Percentiles rank a stretch among this genome's conserved stretches.
Evolutionary conservation across 2,797 vertebrate species (phyloP).

Genomic region (Urosaurus nigricauda): DNA sequence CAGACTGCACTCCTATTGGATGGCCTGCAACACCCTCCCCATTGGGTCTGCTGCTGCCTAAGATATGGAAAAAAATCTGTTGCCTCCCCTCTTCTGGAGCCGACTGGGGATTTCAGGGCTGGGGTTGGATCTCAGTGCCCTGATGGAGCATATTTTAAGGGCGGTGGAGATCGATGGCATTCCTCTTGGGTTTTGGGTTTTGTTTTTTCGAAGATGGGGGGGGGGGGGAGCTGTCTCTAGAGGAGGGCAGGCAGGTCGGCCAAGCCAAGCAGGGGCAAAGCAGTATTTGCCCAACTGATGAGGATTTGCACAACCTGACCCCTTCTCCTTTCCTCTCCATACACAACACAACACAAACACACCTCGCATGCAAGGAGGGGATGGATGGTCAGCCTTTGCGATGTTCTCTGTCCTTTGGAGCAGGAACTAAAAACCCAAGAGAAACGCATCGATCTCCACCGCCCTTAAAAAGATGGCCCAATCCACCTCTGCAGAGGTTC

Average conservation of each 20-base stretch:
- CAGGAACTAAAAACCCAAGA: too few species aligned
- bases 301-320: background rate
- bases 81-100: accelerated
- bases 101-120: background rate
- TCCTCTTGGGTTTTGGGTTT: background rate
- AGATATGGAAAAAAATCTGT: too few species aligned
- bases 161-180: background rate
- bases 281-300: background rate
- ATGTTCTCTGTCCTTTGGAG: background rate
- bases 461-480: too few species aligned
- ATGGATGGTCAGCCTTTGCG: background rate
- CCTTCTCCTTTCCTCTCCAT: background rate
- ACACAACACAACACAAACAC: too few species aligned
- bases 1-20: too few species aligned
- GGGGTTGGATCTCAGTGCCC: background rate
- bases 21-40: too few species aligned
- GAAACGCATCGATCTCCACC: too few species aligned
- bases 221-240: background rate
- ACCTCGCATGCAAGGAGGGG: background rate
- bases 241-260: background rate
- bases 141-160: background rate
- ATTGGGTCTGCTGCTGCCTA: too few species aligned
- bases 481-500: too few species aligned
- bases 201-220: too few species aligned
- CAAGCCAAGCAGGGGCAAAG: background rate